Conservation (phyloP, 2,888 invertebrate species). For the Chalcosyrphus nemorum region DNA sequence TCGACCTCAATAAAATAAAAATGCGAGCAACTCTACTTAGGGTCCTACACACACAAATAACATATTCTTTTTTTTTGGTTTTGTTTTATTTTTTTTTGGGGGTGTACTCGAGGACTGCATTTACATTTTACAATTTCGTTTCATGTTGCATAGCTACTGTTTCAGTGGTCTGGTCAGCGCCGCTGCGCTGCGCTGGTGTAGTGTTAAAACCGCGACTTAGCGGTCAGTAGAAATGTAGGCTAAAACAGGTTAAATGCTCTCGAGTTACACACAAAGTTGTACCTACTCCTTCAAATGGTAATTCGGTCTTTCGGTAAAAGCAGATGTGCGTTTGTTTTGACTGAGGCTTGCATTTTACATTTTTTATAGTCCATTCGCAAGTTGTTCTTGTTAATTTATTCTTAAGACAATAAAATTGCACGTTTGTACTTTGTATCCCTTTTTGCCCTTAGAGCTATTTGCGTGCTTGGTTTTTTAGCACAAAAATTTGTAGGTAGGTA, state of each 20-base stretch:
- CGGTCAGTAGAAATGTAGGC: slow-evolving; percentile 27
- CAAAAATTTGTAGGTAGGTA: neutral
- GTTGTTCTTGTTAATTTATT: neutral
- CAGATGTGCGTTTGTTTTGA: slow-evolving; percentile 2
- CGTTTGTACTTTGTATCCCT: neutral
- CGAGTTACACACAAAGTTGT: slow-evolving; percentile 6
- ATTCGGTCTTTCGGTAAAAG: neutral
- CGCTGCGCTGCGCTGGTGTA: neutral
- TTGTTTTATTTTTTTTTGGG: slow-evolving; percentile 14
- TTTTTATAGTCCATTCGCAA: neutral
- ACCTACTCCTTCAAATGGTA: neutral
- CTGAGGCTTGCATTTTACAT: neutral
- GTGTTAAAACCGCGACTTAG: slow-evolving; percentile 6
- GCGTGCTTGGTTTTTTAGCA: neutral
- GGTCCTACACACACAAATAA: neutral
- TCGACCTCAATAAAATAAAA: slow-evolving; percentile 67
- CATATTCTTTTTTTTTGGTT: too few relatives aligned
- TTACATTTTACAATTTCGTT: slow-evolving; percentile 5
- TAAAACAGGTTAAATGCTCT: slow-evolving; percentile 10
- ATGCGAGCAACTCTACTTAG: slow-evolving; percentile 17
- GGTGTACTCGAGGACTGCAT: slow-evolving; percentile 13
- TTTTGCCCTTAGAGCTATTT: neutral
- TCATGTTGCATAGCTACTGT: slow-evolving; percentile 1
- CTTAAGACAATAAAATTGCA: neutral
- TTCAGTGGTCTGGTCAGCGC: neutral